Conservation (phyloP, 2,797 vertebrate genomes). For the Rachycentron canadum region DNA sequence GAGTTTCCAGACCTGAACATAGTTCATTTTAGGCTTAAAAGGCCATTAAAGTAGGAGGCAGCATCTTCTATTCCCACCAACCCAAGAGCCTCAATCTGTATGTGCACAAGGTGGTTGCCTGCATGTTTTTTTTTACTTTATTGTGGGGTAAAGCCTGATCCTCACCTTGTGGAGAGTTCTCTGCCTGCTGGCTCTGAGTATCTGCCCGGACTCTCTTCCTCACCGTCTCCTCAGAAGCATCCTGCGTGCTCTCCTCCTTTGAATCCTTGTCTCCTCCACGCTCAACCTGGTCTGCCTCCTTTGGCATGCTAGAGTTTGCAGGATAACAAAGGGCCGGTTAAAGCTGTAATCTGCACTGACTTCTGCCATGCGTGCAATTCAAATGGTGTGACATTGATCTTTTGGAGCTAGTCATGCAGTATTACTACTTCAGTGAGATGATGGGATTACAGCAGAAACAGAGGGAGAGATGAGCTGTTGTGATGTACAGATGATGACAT, state of each 20-base stretch:
- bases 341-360: background rate
- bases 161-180: conserved; percentile 88
- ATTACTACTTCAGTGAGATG: background rate
- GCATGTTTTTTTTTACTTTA: background rate
- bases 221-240: conserved; percentile 77
- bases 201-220: conserved; percentile 81
- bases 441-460: background rate
- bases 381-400: background rate
- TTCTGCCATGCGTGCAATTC: background rate
- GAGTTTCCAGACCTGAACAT: no score
- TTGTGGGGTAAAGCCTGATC: background rate
- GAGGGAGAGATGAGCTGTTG: conserved; percentile 15
- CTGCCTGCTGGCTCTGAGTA: conserved; percentile 82
- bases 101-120: background rate
- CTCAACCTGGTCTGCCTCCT: conserved; percentile 84
- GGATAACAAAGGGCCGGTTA: background rate
- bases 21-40: background rate
- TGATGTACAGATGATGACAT: conserved; percentile 50
- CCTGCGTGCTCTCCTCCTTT: conserved; percentile 76
- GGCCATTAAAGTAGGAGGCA: background rate
- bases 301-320: conserved; percentile 87
- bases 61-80: background rate
- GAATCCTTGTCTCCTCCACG: conserved; percentile 76
- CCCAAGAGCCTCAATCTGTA: no score
- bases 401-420: background rate